A percentile compares a stretch with the other conserved stretches of the same genome.
These are phyloP conservation scores for Dasysyrphus tricinctus DNA, from an alignment of 2,888 invertebrate species.

Conservation along the genomic window DNA sequence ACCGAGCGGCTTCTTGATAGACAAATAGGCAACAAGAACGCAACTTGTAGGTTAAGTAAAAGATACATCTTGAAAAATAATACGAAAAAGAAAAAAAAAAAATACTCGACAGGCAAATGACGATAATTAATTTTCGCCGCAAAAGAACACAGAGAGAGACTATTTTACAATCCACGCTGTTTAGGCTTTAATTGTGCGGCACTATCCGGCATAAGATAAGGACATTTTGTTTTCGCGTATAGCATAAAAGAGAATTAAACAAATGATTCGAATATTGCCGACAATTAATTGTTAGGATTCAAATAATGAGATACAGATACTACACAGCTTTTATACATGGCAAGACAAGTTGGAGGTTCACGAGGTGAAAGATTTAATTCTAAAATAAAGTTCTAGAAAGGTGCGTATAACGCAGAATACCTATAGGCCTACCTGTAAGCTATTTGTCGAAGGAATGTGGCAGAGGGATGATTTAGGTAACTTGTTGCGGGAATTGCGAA, in stretches of 20 bases:
- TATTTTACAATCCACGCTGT: slow-evolving; percentile 44
- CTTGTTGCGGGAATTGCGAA: slow-evolving; percentile 25
- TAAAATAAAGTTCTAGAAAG: not conserved
- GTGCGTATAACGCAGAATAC: not conserved
- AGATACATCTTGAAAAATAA: slow-evolving; percentile 5
- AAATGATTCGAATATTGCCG: slow-evolving; percentile 64
- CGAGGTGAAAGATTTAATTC: not conserved
- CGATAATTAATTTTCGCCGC: slow-evolving; percentile 61
- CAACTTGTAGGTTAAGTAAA: slow-evolving; percentile 10
- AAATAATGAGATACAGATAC: slow-evolving; percentile 51
- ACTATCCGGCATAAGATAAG: slow-evolving; percentile 53
- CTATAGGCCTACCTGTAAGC: not conserved
- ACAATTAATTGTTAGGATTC: slow-evolving; percentile 50
- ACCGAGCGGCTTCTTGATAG: slow-evolving; percentile 19
- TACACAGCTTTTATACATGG: not conserved
- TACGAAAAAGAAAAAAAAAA: not conserved
- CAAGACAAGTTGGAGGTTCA: slow-evolving; percentile 4
- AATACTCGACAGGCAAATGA: slow-evolving; percentile 44
- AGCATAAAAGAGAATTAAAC: slow-evolving; percentile 32
- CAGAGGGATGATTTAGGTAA: slow-evolving; percentile 15
- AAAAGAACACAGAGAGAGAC: slow-evolving; percentile 11
- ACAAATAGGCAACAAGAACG: slow-evolving; percentile 54
- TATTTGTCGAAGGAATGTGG: not conserved
- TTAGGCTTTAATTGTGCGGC: slow-evolving; percentile 55
- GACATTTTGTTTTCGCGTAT: slow-evolving; percentile 50